Percentiles rank a stretch among this genome's conserved stretches.
Evolutionary conservation across 2,113 vertebrate genomes (phyloP).

Genomic region (Ageneiosus marmoratus): DNA sequence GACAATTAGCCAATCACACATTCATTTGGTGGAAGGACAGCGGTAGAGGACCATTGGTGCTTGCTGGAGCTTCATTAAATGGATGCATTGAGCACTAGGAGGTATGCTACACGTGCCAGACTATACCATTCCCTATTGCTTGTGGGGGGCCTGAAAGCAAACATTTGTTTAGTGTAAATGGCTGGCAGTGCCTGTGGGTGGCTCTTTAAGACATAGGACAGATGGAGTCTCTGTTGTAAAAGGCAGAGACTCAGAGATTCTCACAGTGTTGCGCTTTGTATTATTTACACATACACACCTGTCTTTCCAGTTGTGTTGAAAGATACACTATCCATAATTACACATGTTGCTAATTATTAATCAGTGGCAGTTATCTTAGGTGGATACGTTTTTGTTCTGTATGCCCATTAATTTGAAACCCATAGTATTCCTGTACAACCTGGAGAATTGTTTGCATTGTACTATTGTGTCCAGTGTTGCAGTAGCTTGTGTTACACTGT

Average conservation of each 20-base stretch:
- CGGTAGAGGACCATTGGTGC: conserved; percentile 19
- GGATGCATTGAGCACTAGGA: neutral
- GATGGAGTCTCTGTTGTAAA: conserved; percentile 44
- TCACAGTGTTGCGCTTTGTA: neutral
- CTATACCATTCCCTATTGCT: conserved; percentile 35
- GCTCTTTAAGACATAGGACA: conserved; percentile 37
- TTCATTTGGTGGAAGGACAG: conserved; percentile 22
- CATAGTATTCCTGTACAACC: neutral
- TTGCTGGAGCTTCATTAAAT: conserved; percentile 38
- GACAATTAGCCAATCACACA: conserved; percentile 39
- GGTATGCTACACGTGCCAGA: conserved; percentile 23
- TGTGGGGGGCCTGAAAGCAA: conserved; percentile 32
- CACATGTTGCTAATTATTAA: neutral
- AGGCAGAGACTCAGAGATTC: conserved; percentile 3
- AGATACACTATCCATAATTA: neutral
- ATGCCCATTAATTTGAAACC: neutral
- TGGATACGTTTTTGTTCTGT: neutral
- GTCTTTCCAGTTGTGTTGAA: neutral
- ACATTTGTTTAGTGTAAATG: conserved; percentile 58
- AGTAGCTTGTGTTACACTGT: no score
- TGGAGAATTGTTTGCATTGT: neutral
- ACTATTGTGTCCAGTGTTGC: no score
- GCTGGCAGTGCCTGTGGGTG: conserved; percentile 47
- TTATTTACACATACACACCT: neutral
- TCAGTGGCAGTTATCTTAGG: neutral